Evolutionary conservation across 2,888 invertebrate species (phyloP), one percentile per base, ranked within the genome.

Genomic region (Selenia dentaria): DNA sequence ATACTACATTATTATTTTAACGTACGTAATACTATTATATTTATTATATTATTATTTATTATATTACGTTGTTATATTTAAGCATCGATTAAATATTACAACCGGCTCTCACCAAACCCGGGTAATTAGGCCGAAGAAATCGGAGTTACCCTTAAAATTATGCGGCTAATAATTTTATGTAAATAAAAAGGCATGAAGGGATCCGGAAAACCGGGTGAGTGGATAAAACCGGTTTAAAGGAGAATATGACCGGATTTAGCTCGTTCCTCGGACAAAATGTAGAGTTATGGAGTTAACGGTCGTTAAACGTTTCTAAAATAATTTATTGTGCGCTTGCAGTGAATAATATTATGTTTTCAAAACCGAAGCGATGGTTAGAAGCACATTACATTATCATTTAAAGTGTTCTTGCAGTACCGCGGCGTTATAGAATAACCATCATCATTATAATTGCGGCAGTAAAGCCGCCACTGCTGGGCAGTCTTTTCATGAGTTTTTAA

Each of bases 151-250:
- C 52, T 18, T 55, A 58, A 58, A 57, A 57, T 53, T 54, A 55
- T 54, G 44, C 53, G 62, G 41, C 34, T 56, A 54, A 61, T 61
- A 61, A 59, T 56, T 58, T 59, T 38, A 52, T 46, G 53, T 32
- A 58, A 62, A 56, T 43, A 52, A 40, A 44, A 36, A 12, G 36
- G 18, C 31, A 43, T 36, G 24, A 32, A 39, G 18, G 31, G 53
- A 38, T 26, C 52, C 43, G 45, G 59, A 27, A 49, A 44, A 35
- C 56, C 50, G 49, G 28, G 48, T 50, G 28, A 50, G 49, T 37
- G 39, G 25, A 25, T 25, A 10, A 25, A 25, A 28, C 47, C 24
- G 24, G 32, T 2, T 32, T 13, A 37, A 42, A 24, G 29, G 12
- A 31, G 36, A 20, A 1, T 39, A 31, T 24, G 22, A 41, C 36